Evolutionary conservation across 2,888 invertebrate species (phyloP), one percentile per base, ranked within the genome.

Genomic region (Nymphalis c-album): DNA sequence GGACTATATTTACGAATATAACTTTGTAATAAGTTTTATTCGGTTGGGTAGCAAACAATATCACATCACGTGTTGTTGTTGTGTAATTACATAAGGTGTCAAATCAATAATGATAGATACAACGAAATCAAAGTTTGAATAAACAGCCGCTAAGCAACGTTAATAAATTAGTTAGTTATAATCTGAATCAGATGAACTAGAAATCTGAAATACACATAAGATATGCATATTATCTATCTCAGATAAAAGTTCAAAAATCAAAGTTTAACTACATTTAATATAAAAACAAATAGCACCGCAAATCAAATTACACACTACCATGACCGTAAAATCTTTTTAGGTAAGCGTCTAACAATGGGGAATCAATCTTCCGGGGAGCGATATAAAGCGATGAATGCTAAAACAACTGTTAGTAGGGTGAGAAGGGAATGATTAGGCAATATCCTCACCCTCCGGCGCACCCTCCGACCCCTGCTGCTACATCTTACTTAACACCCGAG

Each of bases 361-460:
- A 84, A 89, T 88, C 88, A 86, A 88, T 87, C 80, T 84, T 78
- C 74, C 79, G 74, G 82, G 79, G 81, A 75, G 81, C 55, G 55
- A 55, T 80, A 82, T 69, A 80, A 85, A 85, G 82, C 87, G 85
- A 90, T 91, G 90, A 91, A 91, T 91, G 82, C 84, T 91, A 90
- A 91, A 91, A 91, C 91, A 92, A 90, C 90, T 82, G 87, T 87
- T 87, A 87, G 87, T 86, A 86, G 91, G 90, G 91, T 87, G 91
- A 83, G 90, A 89, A 88, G 84, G 85, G 88, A 81, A 90, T 92
- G 91, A 92, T 91, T 90, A 88, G 91, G 90, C 91, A 91, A 92
- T 91, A 91, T 90, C 87, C 88, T 84, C 84, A 79, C 90, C 88
- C 86, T 84, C 83, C 80, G 79, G 71, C 81, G 79, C 81, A 77